These are phyloP conservation scores for Labrus mixtus DNA, from an alignment of 2,113 vertebrate species.

Conservation along the genomic window DNA sequence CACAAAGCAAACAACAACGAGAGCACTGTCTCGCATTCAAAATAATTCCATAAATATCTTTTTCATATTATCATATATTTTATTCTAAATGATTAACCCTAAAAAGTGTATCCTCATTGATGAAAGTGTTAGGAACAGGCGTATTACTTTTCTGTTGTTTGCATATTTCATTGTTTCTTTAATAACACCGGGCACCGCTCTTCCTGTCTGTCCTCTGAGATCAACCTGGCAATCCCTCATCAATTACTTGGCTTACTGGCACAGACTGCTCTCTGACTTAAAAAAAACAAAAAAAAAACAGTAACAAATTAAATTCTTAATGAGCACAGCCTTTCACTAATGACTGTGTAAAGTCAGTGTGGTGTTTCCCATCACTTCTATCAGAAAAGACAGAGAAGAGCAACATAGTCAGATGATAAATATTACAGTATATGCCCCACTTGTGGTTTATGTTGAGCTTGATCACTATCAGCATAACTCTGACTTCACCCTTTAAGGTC, in stretches of 20 bases:
- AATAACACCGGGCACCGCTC: slow-evolving; percentile 51
- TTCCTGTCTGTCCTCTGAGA: slow-evolving; percentile 64
- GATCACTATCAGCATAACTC: background rate
- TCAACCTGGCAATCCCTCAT: slow-evolving; percentile 64
- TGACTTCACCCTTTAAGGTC: background rate
- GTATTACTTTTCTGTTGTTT: slow-evolving; percentile 20
- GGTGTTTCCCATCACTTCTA: slow-evolving; percentile 43
- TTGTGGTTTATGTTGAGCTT: background rate
- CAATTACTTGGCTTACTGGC: slow-evolving; percentile 65
- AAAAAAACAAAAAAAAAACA: slow-evolving; percentile 49
- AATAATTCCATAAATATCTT: too few species aligned
- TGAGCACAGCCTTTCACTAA: slow-evolving; percentile 60
- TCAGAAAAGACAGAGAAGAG: slow-evolving; percentile 33
- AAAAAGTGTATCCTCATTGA: too few species aligned
- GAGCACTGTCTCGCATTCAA: too few species aligned
- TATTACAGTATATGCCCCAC: background rate
- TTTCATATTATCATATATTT: too few species aligned
- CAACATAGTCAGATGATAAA: background rate
- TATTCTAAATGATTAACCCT: background rate
- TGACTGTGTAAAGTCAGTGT: slow-evolving; percentile 51
- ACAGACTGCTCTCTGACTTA: slow-evolving; percentile 52
- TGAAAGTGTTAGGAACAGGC: background rate
- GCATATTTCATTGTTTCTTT: slow-evolving; percentile 26
- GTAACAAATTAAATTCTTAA: slow-evolving; percentile 63
- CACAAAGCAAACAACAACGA: too few species aligned